Evolutionary conservation across 2,797 vertebrate genomes (phyloP).

Genomic region (Neostethus bicornis): DNA sequence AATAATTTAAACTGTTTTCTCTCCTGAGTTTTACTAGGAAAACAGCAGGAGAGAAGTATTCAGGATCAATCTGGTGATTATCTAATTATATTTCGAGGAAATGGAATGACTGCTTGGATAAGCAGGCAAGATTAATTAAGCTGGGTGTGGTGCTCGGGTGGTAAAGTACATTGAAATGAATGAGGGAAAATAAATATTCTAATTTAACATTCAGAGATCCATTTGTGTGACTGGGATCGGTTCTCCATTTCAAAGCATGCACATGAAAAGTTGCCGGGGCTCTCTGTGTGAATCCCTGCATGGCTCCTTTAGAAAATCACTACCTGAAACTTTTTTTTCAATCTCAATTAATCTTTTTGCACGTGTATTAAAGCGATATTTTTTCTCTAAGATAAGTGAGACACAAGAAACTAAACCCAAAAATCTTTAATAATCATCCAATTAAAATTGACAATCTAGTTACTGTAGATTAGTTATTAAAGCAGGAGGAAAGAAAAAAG

Average conservation of each 20-base stretch:
- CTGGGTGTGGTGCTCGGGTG: background rate
- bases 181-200: constrained; percentile 9
- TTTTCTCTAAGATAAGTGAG: too few species aligned
- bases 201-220: constrained; percentile 13
- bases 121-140: constrained; percentile 18
- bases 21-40: constrained; percentile 30
- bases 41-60: constrained; percentile 25
- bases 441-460: too few species aligned
- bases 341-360: background rate
- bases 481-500: too few species aligned
- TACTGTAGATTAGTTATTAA: too few species aligned
- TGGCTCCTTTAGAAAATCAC: constrained; percentile 9
- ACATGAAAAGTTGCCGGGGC: constrained; percentile 11
- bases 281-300: background rate
- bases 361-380: too few species aligned
- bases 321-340: background rate
- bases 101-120: constrained; percentile 26
- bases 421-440: too few species aligned
- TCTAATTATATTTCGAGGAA: constrained; percentile 46
- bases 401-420: too few species aligned
- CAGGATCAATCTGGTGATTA: constrained; percentile 35
- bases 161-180: constrained; percentile 16
- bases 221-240: background rate
- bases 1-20: constrained; percentile 26
- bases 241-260: background rate